A percentile compares a stretch with the other conserved stretches of the same genome.
These are phyloP conservation scores for Paracentrotus lividus DNA, from an alignment of 53 echinoderm and acorn worm species.

Conservation along the genomic window DNA sequence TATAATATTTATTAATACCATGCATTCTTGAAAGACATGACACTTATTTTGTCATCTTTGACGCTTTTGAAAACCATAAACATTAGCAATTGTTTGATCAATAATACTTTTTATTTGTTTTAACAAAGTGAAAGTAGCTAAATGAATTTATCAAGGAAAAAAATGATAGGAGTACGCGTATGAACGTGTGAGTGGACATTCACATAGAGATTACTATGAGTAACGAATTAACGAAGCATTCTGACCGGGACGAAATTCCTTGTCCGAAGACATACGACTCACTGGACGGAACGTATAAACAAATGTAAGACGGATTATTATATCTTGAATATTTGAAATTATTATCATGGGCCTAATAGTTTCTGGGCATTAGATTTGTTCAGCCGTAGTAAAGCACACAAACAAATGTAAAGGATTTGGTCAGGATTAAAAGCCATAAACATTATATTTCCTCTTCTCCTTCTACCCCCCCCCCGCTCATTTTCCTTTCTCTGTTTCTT, in stretches of 20 bases:
- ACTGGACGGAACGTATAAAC: neutral
- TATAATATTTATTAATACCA: too few species aligned
- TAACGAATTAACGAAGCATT: too few species aligned
- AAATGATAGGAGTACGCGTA: too few species aligned
- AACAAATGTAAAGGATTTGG: neutral
- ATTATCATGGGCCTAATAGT: neutral
- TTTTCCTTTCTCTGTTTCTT: neutral
- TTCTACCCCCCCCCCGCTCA: neutral
- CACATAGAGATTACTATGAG: too few species aligned
- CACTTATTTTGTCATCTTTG: too few species aligned
- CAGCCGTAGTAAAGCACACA: neutral
- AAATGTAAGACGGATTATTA: neutral
- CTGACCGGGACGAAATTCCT: neutral
- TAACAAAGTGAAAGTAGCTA: too few species aligned
- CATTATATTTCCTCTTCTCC: neutral
- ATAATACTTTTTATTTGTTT: too few species aligned
- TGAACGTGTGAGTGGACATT: too few species aligned
- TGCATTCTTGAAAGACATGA: too few species aligned
- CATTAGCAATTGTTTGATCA: too few species aligned
- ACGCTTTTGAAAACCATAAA: too few species aligned
- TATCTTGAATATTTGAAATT: constrained; percentile 6
- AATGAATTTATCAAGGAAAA: too few species aligned
- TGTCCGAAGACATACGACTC: neutral
- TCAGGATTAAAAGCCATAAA: neutral
- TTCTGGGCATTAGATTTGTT: neutral